phyloP scores from a whole-genome alignment of 2,888 invertebrate genomes.

The Gastracanthus pulcherrimus region DNA sequence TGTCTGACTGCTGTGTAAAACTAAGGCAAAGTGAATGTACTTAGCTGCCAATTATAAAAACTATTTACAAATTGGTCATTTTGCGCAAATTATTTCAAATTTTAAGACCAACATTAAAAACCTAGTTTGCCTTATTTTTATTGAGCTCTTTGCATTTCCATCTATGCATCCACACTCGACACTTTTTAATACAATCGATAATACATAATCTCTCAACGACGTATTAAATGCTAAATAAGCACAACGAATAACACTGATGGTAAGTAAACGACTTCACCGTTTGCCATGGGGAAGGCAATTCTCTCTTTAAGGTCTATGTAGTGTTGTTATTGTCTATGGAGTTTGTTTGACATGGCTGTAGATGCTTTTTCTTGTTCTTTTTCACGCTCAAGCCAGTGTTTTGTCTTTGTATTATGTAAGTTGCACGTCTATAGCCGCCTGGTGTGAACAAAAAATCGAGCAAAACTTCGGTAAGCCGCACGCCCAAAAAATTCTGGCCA shows the following conservation, averaged over 20 bases:
- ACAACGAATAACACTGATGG: background rate
- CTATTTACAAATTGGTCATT: too few relatives aligned
- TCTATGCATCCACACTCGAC: background rate
- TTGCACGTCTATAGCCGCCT: background rate
- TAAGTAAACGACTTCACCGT: background rate
- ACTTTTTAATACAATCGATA: background rate
- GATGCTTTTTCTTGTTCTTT: constrained; percentile 13
- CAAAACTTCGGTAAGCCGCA: background rate
- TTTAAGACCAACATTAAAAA: too few relatives aligned
- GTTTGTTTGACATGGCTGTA: constrained; percentile 18
- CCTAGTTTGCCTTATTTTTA: background rate
- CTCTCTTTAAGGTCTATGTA: background rate
- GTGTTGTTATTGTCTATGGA: background rate
- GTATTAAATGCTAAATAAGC: background rate
- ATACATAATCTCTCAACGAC: background rate
- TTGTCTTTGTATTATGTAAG: background rate
- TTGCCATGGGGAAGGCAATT: background rate
- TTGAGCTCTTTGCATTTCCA: background rate
- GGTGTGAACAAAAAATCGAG: background rate
- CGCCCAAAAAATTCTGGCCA: background rate
- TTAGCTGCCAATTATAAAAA: too few relatives aligned
- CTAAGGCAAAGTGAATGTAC: background rate
- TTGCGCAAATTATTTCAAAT: too few relatives aligned
- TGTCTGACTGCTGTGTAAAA: background rate
- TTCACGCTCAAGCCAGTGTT: constrained; percentile 1